Evolutionary conservation across 2,113 vertebrate genomes (phyloP).

Genomic region (Hemicordylus capensis): DNA sequence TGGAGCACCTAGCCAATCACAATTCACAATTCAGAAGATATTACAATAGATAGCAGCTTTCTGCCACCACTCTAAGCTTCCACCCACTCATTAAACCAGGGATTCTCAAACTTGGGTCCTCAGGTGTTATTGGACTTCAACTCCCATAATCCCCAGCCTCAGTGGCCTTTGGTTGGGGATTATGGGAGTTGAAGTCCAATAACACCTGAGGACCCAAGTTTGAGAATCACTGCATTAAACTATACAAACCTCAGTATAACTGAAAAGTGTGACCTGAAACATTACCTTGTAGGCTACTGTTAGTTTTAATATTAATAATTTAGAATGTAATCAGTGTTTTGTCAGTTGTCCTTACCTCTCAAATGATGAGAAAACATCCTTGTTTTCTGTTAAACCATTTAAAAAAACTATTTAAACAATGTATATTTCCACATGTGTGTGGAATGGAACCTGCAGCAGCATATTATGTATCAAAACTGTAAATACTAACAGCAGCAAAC

Average conservation of each 20-base stretch:
- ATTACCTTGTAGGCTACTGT: not conserved
- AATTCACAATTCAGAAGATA: constrained; percentile 47
- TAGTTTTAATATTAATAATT: constrained; percentile 21
- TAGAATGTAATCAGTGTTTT: constrained; percentile 38
- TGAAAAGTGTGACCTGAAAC: constrained; percentile 35
- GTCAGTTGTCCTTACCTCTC: not conserved
- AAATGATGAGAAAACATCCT: constrained; percentile 33
- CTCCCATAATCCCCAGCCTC: too few relatives aligned
- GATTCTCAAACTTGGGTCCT: too few relatives aligned
- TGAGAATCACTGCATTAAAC: too few relatives aligned
- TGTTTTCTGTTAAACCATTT: too few relatives aligned
- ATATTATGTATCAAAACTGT: constrained; percentile 4
- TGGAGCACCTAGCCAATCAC: too few relatives aligned
- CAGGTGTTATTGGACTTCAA: too few relatives aligned
- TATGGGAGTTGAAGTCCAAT: too few relatives aligned
- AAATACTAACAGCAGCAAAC: constrained; percentile 3
- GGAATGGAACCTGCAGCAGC: not conserved
- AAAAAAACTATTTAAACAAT: constrained; percentile 12
- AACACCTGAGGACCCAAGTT: too few relatives aligned
- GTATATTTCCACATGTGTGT: constrained; percentile 25
- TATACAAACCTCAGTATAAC: constrained; percentile 44
- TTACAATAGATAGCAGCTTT: constrained; percentile 43
- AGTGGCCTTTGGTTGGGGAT: too few relatives aligned
- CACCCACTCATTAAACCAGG: constrained; percentile 54
- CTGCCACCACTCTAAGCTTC: constrained; percentile 32